phyloP scores from a whole-genome alignment of 2,888 invertebrate genomes.

The Lasioglossum morio region DNA sequence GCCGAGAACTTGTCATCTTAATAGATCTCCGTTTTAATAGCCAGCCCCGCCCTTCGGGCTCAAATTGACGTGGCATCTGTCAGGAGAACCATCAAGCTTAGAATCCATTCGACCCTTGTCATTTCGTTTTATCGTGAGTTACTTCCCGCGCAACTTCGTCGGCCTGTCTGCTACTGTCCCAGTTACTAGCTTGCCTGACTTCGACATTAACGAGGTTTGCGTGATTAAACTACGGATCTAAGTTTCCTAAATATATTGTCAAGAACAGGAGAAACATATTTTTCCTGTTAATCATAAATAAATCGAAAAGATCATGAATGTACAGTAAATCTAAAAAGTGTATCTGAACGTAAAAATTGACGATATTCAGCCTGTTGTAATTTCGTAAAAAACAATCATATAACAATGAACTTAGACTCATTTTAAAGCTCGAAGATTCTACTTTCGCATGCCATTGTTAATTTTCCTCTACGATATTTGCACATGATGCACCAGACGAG shows the following conservation, averaged over 20 bases:
- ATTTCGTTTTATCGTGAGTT: slow-evolving; percentile 21
- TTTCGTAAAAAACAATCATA: neutral
- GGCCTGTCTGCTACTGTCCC: neutral
- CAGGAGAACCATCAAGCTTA: slow-evolving; percentile 26
- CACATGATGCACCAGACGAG: too few species aligned
- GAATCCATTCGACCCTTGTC: slow-evolving; percentile 29
- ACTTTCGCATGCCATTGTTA: neutral
- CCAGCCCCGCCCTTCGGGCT: neutral
- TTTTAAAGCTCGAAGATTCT: neutral
- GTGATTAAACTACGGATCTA: neutral
- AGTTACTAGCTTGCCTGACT: neutral
- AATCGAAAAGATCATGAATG: neutral
- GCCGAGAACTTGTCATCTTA: neutral
- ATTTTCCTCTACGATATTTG: neutral
- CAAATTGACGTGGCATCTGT: slow-evolving; percentile 32
- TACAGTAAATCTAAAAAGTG: too few species aligned
- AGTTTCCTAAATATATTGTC: neutral
- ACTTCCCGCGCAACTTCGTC: neutral
- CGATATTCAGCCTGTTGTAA: neutral
- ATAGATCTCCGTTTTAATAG: slow-evolving; percentile 45
- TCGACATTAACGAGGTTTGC: neutral
- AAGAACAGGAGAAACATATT: neutral
- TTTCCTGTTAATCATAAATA: neutral
- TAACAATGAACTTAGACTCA: neutral
- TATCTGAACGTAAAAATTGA: neutral